Evolutionary conservation across 1,140 invertebrate genomes (phyloP).

Genomic region (Leptestheria dahalacensis): DNA sequence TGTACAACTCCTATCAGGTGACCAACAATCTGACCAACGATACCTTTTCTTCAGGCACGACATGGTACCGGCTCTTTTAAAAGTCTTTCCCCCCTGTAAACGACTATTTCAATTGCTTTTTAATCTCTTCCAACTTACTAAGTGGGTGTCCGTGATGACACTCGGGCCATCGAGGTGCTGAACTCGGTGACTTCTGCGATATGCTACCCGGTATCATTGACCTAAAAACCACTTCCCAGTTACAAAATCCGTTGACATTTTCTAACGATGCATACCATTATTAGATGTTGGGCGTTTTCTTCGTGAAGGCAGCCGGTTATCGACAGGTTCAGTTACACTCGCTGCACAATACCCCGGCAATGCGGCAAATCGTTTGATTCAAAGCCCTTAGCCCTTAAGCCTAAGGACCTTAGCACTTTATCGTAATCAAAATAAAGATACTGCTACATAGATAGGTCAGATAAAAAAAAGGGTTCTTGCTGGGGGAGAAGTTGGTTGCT

Average conservation of each 20-base stretch:
- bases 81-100: neutral
- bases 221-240: too few relatives aligned
- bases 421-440: too few relatives aligned
- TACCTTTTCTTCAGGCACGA: slow-evolving; percentile 12
- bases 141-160: slow-evolving; percentile 2
- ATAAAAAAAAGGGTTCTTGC: too few relatives aligned
- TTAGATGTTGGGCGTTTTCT: slow-evolving; percentile 6
- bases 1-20: slow-evolving; percentile 3
- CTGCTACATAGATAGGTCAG: too few relatives aligned
- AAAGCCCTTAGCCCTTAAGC: too few relatives aligned
- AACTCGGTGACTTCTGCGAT: slow-evolving; percentile 11
- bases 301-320: slow-evolving; percentile 9
- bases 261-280: slow-evolving; percentile 14
- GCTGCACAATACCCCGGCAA: slow-evolving; percentile 1
- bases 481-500: too few relatives aligned
- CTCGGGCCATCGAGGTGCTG: neutral
- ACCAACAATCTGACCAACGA: slow-evolving; percentile 9
- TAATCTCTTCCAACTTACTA: neutral
- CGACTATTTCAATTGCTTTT: neutral
- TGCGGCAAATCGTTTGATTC: too few relatives aligned
- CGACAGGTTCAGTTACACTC: slow-evolving; percentile 1
- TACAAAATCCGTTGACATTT: too few relatives aligned
- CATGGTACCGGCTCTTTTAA: slow-evolving; percentile 6
- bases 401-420: too few relatives aligned
- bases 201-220: slow-evolving; percentile 17